Conservation (phyloP, 2,113 vertebrate genomes). For the Hypomesus transpacificus region DNA sequence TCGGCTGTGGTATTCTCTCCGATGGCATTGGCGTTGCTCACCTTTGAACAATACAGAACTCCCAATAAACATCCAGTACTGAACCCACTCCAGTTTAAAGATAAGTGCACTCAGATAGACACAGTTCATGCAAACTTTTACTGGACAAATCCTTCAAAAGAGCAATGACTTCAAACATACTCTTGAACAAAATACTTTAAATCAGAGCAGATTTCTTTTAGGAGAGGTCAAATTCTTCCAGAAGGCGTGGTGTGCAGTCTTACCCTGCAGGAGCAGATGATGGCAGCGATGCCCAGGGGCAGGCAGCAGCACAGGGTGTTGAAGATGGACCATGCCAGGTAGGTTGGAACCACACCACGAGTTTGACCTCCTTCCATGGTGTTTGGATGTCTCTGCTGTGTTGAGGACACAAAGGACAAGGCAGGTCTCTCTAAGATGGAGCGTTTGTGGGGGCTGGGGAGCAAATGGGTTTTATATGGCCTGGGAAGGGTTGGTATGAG, state of each 20-base stretch:
- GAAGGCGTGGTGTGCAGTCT: constrained; percentile 7
- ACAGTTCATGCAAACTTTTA: too few relatives aligned
- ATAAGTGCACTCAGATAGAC: too few relatives aligned
- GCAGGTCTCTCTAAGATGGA: too few relatives aligned
- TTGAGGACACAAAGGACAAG: neutral
- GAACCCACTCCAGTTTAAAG: neutral
- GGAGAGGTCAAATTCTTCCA: too few relatives aligned
- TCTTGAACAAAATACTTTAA: too few relatives aligned
- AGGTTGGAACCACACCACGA: constrained; percentile 20
- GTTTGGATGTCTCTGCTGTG: too few relatives aligned
- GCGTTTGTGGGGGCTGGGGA: too few relatives aligned
- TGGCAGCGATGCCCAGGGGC: constrained; percentile 61
- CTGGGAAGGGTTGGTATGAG: too few relatives aligned
- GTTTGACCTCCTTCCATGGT: constrained; percentile 43
- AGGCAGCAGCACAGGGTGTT: constrained; percentile 59
- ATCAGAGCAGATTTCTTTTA: too few relatives aligned
- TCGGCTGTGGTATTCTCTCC: constrained; percentile 44
- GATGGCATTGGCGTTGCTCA: constrained; percentile 26
- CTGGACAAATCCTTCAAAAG: too few relatives aligned
- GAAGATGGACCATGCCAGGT: constrained; percentile 61
- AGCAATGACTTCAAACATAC: too few relatives aligned
- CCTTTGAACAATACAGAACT: constrained; percentile 35
- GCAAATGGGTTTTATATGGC: too few relatives aligned
- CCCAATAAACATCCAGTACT: neutral
- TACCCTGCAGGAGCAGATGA: constrained; percentile 62